Conservation (phyloP, 2,888 invertebrate species). For the Seira ritae region DNA sequence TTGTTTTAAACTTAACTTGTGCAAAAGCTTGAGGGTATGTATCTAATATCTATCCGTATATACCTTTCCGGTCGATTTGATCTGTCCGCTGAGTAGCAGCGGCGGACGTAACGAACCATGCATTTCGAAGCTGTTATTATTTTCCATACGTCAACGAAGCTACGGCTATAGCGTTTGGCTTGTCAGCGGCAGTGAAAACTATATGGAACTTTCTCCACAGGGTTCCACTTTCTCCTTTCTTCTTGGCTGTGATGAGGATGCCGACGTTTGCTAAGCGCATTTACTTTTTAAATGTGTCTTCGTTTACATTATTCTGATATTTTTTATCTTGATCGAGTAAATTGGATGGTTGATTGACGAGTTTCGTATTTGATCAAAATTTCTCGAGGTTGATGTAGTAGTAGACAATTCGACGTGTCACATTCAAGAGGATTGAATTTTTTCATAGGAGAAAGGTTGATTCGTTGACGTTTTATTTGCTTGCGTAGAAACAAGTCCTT, state of each 20-base stretch:
- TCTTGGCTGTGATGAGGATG: not conserved
- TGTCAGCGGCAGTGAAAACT: not conserved
- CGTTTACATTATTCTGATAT: not conserved
- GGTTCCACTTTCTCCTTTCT: not conserved
- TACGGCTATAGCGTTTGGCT: not conserved
- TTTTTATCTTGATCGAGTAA: conserved; percentile 7
- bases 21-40: too few species aligned
- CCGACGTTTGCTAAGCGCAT: not conserved
- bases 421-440: not conserved
- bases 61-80: too few species aligned
- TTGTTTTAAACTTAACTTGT: too few species aligned
- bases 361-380: not conserved
- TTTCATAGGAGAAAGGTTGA: not conserved
- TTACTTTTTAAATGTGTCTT: not conserved
- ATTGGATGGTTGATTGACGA: not conserved
- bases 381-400: too few species aligned
- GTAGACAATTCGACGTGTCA: not conserved
- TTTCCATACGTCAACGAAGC: too few species aligned
- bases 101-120: too few species aligned
- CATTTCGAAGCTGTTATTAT: too few species aligned
- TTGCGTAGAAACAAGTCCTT: not conserved
- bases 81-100: too few species aligned
- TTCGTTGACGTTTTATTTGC: not conserved
- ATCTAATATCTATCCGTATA: too few species aligned
- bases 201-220: not conserved